Evolutionary conservation across 2,888 invertebrate species (phyloP), one percentile per base, ranked within the genome.

Genomic region (Drosophila crucigera): DNA sequence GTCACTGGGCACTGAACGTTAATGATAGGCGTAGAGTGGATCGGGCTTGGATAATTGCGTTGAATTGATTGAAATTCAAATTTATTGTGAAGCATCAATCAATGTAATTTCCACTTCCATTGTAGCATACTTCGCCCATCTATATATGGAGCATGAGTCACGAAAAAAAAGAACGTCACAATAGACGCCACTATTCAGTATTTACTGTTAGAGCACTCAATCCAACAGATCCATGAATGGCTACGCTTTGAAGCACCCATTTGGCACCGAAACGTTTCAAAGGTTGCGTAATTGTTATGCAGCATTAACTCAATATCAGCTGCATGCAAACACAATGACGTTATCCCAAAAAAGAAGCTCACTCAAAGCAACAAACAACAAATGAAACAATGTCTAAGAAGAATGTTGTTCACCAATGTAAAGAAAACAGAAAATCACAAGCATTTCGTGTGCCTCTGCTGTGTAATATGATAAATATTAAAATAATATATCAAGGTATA

Each of bases 11-110:
- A n/a, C 19, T 55, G 31, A 68, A 53, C 63, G 65, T 66, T 62
- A 54, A 62, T 66, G 30, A 47, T 39, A 19, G 28, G 58, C 19
- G 25, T 31, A 5, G 14, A 14, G 25, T 31, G 43, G 33, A n/a
- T 47, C 22, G 50, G 50, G 68, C 63, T 78, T 58, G 59, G n/a
- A 30, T 80, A 88, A 83, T 73, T 69, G 73, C 65, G 35, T 43
- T 53, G 73, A 80, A 59, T 74, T 56, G 83, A 89, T 89, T 78
- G 75, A 83, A 56, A 37, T n/a, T 14, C 25, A 39, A n/a, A 33
- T 47, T 47, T 22, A 7, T 47, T 83, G 80, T 75, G 68, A 86
- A 73, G 68, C 78, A 66, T 55, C 68, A 80, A 68, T 68, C 73
- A 76, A 83, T 80, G 80, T 56, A 63, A 83, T 71, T 22, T 69